Evolutionary conservation across 2,113 vertebrate genomes (phyloP).

Genomic region (Etia nguti): DNA sequence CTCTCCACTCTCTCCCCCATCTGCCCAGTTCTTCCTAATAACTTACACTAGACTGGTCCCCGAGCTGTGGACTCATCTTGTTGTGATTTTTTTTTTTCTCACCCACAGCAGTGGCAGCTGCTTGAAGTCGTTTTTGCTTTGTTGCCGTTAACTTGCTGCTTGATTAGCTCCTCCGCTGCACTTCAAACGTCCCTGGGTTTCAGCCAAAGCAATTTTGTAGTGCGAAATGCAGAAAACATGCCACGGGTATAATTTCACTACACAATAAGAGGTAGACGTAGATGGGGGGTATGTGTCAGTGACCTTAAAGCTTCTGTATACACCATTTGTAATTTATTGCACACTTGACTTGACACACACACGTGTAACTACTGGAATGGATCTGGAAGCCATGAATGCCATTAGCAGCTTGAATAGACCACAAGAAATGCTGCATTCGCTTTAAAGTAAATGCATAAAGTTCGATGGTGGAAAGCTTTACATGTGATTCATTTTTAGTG

Average conservation of each 20-base stretch:
- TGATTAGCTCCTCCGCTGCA: slow-evolving; percentile 45
- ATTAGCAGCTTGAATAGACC: not conserved
- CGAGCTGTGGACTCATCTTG: slow-evolving; percentile 14
- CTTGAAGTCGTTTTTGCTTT: slow-evolving; percentile 41
- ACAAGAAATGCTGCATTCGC: not conserved
- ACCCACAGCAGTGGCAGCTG: slow-evolving; percentile 31
- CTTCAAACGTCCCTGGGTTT: slow-evolving; percentile 42
- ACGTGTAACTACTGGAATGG: slow-evolving; percentile 20
- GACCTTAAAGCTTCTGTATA: slow-evolving; percentile 51
- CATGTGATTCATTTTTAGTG: not conserved
- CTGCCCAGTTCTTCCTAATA: not conserved
- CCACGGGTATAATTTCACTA: slow-evolving; percentile 41
- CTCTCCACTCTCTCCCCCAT: not conserved
- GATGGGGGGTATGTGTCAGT: slow-evolving; percentile 7
- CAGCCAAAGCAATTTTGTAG: slow-evolving; percentile 44
- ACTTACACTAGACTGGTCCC: slow-evolving; percentile 38
- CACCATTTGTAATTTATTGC: slow-evolving; percentile 36
- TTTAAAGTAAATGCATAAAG: not conserved
- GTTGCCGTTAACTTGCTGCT: slow-evolving; percentile 50
- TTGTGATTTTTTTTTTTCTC: not conserved
- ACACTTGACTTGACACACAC: slow-evolving; percentile 40
- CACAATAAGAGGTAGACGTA: slow-evolving; percentile 22
- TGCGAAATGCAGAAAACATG: slow-evolving; percentile 45
- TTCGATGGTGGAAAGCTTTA: not conserved
- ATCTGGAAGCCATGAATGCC: slow-evolving; percentile 15